phyloP scores from a whole-genome alignment of 1,140 invertebrate species.

The Solenopsis fugax region DNA sequence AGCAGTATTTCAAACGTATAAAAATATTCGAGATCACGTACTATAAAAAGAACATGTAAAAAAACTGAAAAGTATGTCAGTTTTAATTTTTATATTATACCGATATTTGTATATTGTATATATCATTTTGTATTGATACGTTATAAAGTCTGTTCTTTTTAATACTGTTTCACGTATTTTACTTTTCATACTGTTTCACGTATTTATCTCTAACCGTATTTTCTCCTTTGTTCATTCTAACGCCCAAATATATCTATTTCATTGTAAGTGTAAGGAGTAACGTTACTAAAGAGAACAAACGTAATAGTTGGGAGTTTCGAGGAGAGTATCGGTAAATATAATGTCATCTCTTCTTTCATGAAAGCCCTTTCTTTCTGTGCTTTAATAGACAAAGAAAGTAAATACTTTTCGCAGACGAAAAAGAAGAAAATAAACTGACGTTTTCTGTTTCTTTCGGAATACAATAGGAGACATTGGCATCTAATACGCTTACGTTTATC shows the following conservation, averaged over 20 bases:
- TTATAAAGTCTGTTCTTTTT: background rate
- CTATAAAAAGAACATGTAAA: too few species aligned
- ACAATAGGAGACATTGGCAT: background rate
- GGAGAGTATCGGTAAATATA: conserved; percentile 12
- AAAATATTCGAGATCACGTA: too few species aligned
- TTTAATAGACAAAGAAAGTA: background rate
- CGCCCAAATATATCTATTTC: background rate
- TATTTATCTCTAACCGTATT: background rate
- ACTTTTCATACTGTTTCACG: background rate
- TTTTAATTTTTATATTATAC: too few species aligned
- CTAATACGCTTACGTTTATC: background rate
- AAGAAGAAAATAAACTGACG: background rate
- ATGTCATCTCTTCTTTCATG: background rate
- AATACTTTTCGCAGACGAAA: background rate
- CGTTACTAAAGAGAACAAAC: background rate
- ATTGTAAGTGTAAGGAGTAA: background rate
- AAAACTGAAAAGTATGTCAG: too few species aligned
- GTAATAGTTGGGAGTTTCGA: background rate
- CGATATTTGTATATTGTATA: too few species aligned
- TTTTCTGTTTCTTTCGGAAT: background rate
- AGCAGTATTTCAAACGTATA: too few species aligned
- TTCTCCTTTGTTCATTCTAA: background rate
- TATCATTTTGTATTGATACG: background rate
- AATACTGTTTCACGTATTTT: background rate
- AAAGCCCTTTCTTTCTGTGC: background rate